These are phyloP conservation scores for Pollenia angustigena DNA, from an alignment of 2,888 invertebrate genomes.

Conservation along the genomic window DNA sequence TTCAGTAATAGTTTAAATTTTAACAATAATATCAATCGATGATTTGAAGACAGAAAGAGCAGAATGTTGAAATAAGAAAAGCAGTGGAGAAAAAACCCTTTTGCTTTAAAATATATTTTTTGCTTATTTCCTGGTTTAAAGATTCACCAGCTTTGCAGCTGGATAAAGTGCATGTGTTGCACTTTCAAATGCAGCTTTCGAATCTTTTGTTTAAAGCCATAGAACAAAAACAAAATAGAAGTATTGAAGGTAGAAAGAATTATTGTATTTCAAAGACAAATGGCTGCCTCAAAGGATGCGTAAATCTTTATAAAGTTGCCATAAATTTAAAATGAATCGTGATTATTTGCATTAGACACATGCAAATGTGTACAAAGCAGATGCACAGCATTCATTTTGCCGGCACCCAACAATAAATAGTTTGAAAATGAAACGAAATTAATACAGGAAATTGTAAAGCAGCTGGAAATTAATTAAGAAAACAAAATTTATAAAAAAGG, in stretches of 20 bases:
- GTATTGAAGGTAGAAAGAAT: slow-evolving; percentile 34
- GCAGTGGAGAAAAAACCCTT: slow-evolving; percentile 30
- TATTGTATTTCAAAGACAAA: slow-evolving; percentile 62
- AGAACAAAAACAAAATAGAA: neutral
- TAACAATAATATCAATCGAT: slow-evolving; percentile 50
- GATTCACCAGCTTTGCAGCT: slow-evolving; percentile 33
- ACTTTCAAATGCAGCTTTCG: slow-evolving; percentile 44
- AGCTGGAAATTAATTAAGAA: slow-evolving; percentile 58
- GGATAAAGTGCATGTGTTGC: slow-evolving; percentile 22
- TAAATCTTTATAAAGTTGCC: slow-evolving; percentile 81
- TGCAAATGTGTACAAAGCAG: slow-evolving; percentile 32
- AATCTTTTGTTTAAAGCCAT: neutral
- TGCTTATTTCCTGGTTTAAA: slow-evolving; percentile 60
- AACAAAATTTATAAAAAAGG: neutral
- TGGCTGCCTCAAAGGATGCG: slow-evolving; percentile 79
- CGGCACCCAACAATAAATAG: slow-evolving; percentile 35
- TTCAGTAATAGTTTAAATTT: neutral
- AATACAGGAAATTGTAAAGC: slow-evolving; percentile 69
- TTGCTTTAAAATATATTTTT: slow-evolving; percentile 25
- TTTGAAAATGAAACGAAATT: neutral
- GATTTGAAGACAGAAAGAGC: slow-evolving; percentile 47
- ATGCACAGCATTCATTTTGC: slow-evolving; percentile 22
- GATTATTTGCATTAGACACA: slow-evolving; percentile 70
- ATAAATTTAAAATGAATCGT: slow-evolving; percentile 78
- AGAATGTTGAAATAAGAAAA: slow-evolving; percentile 16